Percentiles rank a stretch among this genome's conserved stretches.
Evolutionary conservation across 1,140 invertebrate genomes (phyloP).

Genomic region (Phenacoccus solenopsis): DNA sequence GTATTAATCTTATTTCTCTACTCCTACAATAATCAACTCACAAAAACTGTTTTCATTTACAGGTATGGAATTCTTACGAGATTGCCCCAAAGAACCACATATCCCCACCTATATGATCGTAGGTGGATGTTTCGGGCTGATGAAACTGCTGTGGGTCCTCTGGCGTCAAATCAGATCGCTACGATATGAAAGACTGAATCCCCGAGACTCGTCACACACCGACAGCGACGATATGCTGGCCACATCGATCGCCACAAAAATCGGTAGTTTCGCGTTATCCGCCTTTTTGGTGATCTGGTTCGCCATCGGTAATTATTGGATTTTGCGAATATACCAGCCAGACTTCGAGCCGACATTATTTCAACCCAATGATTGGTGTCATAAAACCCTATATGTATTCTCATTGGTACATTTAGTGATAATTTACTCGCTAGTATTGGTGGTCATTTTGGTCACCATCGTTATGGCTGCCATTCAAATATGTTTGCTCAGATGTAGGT

Average conservation of each 20-base stretch:
- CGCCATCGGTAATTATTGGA: slow-evolving; percentile 63
- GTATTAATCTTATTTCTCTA: no score
- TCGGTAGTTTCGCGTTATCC: slow-evolving; percentile 44
- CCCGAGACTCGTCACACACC: slow-evolving; percentile 35
- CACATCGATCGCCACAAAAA: slow-evolving; percentile 35
- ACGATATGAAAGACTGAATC: slow-evolving; percentile 41
- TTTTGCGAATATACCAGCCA: slow-evolving; percentile 60
- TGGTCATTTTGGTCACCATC: slow-evolving; percentile 41
- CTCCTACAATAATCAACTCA: background rate
- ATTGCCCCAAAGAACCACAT: slow-evolving; percentile 61
- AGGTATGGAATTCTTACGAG: slow-evolving; percentile 65
- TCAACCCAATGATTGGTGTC: slow-evolving; percentile 60
- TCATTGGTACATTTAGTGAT: slow-evolving; percentile 56
- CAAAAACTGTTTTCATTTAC: slow-evolving; percentile 25
- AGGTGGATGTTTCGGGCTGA: slow-evolving; percentile 54
- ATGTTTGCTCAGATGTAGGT: slow-evolving; percentile 35
- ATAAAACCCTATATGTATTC: slow-evolving; percentile 62
- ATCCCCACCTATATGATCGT: slow-evolving; percentile 75
- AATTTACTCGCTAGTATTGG: slow-evolving; percentile 29
- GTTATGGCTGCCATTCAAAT: slow-evolving; percentile 43
- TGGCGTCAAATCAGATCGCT: slow-evolving; percentile 51
- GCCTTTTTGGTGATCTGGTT: slow-evolving; percentile 64
- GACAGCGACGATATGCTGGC: slow-evolving; percentile 38
- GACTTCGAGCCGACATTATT: slow-evolving; percentile 50
- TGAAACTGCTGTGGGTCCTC: slow-evolving; percentile 54